A percentile compares a stretch with the other conserved stretches of the same genome.
phyloP scores from a whole-genome alignment of 2,113 vertebrate genomes.

The Melanostigma gelatinosum region DNA sequence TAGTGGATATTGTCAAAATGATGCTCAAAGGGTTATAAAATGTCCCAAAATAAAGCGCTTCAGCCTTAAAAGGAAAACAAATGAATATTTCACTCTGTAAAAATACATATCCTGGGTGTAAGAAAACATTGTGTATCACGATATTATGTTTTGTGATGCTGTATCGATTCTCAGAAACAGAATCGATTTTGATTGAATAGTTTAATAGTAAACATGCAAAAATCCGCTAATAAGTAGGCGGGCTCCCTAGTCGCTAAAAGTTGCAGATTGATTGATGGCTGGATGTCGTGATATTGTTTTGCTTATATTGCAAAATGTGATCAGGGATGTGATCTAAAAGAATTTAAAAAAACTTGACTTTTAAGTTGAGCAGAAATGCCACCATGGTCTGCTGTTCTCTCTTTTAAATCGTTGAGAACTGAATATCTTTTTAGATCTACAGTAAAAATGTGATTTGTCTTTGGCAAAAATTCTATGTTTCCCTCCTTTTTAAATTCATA shows the following conservation, averaged over 20 bases:
- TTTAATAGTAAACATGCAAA: too few relatives aligned
- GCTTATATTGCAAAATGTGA: too few relatives aligned
- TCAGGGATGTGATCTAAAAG: too few relatives aligned
- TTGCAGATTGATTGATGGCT: not conserved
- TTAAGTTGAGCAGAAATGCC: not conserved
- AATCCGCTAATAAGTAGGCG: too few relatives aligned
- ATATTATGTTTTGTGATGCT: too few relatives aligned
- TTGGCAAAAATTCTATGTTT: not conserved
- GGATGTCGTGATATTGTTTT: too few relatives aligned
- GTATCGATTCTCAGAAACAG: too few relatives aligned
- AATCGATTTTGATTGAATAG: too few relatives aligned
- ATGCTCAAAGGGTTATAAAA: not conserved
- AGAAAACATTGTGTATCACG: too few relatives aligned
- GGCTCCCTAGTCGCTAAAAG: too few relatives aligned
- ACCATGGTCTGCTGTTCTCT: too few relatives aligned
- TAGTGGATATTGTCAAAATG: not conserved
- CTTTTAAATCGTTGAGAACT: not conserved
- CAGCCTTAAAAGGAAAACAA: not conserved
- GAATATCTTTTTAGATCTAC: not conserved
- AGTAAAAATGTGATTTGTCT: not conserved
- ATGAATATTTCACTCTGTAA: not conserved
- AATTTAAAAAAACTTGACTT: not conserved
- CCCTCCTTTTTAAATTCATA: not conserved
- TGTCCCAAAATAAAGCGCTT: not conserved
- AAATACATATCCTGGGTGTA: not conserved